Percentiles rank a stretch among this genome's conserved stretches.
Evolutionary conservation across 2,113 vertebrate genomes (phyloP).

Genomic region (Camarhynchus parvulus): DNA sequence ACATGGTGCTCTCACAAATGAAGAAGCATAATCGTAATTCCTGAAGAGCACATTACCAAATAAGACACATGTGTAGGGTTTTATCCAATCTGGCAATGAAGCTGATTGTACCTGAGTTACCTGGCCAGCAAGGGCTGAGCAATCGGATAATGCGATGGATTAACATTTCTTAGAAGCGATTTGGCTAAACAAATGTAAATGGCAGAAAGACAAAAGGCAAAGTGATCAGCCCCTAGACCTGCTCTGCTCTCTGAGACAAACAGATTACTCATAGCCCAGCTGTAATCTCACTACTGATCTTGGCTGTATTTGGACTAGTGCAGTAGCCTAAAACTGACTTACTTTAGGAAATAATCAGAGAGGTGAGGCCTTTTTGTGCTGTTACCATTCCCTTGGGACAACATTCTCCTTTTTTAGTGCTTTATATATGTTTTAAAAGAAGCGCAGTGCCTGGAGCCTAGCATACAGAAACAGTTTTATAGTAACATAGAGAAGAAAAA

Average conservation of each 20-base stretch:
- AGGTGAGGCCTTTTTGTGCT: background rate
- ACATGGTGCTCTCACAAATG: background rate
- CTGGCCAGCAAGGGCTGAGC: background rate
- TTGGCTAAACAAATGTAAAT: slow-evolving; percentile 23
- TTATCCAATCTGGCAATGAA: slow-evolving; percentile 1
- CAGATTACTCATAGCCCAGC: background rate
- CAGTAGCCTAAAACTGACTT: slow-evolving; percentile 10
- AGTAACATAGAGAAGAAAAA: background rate
- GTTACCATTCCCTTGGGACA: background rate
- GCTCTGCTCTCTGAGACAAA: background rate
- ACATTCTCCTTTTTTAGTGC: background rate
- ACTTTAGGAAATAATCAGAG: slow-evolving; percentile 11
- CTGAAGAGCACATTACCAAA: slow-evolving; percentile 3
- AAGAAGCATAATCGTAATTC: background rate
- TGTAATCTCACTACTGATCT: slow-evolving; percentile 28
- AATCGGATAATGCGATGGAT: background rate
- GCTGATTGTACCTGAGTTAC: background rate
- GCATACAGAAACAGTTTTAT: background rate
- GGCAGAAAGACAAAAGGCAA: background rate
- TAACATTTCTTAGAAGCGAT: slow-evolving; percentile 21
- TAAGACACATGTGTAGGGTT: background rate
- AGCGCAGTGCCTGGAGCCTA: background rate
- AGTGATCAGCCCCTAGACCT: background rate
- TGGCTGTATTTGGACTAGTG: background rate
- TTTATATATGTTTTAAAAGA: slow-evolving; percentile 29